These are phyloP conservation scores for Eulemur rufifrons DNA, from an alignment of 2,113 vertebrate genomes.

Conservation along the genomic window DNA sequence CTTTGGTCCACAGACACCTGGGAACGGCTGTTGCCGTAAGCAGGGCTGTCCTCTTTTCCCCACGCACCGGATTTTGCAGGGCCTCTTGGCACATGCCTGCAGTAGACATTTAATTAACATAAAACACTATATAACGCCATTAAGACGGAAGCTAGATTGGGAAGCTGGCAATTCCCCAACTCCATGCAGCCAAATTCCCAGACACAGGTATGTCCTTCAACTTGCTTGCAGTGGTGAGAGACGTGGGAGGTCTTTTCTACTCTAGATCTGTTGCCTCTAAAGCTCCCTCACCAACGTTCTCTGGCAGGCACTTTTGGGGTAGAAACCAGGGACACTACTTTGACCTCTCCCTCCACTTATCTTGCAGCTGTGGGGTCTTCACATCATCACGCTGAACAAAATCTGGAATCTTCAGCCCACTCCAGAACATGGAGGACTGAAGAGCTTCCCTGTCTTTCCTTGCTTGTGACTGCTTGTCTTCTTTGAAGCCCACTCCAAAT, in stretches of 20 bases:
- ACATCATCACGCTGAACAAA: background rate
- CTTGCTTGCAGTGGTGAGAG: background rate
- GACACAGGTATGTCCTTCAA: slow-evolving; percentile 71
- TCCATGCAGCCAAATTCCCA: slow-evolving; percentile 60
- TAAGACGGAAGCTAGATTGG: slow-evolving; percentile 71
- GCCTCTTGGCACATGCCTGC: slow-evolving; percentile 66
- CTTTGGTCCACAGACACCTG: background rate
- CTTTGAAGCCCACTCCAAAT: background rate
- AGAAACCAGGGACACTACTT: background rate
- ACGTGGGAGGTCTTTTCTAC: background rate
- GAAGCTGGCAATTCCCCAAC: slow-evolving; percentile 67
- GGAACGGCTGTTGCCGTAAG: background rate
- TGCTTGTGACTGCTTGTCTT: background rate
- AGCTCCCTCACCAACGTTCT: background rate
- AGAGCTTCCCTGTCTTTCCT: background rate
- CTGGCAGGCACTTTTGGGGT: background rate
- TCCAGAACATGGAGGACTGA: no score
- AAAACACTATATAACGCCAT: slow-evolving; percentile 72
- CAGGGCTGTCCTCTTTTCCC: slow-evolving; percentile 38
- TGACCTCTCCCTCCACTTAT: background rate
- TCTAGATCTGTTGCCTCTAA: background rate
- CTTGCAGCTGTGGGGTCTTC: background rate
- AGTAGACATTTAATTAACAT: slow-evolving; percentile 78
- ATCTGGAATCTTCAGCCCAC: background rate
- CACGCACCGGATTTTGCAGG: slow-evolving; percentile 27